Percentiles rank a stretch among this genome's conserved stretches.
Conservation (phyloP, 2,797 vertebrate species). For the Sebastes nivosus region DNA sequence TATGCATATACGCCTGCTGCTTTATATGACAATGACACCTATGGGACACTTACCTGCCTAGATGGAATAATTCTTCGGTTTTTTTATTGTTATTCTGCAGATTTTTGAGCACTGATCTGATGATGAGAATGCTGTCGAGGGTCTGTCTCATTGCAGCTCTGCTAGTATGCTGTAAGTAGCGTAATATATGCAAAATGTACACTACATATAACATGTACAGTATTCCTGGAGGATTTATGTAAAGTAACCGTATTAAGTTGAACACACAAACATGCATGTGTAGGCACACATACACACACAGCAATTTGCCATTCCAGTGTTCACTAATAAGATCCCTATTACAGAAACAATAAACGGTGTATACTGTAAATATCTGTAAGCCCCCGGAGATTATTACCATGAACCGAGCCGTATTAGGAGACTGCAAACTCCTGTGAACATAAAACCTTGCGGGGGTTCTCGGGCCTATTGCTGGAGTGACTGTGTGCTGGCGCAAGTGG, state of each 20-base stretch:
- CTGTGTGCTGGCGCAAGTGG: conserved; percentile 33
- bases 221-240: background rate
- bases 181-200: background rate
- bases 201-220: background rate
- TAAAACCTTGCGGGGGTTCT: conserved; percentile 47
- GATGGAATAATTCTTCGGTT: background rate
- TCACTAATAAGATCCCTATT: conserved; percentile 47
- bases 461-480: conserved; percentile 34
- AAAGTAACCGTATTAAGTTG: background rate
- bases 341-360: conserved; percentile 52
- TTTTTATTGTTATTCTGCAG: conserved; percentile 3
- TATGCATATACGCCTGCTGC: background rate
- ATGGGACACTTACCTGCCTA: background rate
- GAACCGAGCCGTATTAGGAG: conserved; percentile 59
- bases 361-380: conserved; percentile 42
- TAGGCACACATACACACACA: background rate
- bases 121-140: conserved; percentile 35
- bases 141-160: conserved; percentile 29
- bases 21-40: background rate
- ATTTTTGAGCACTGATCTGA: background rate
- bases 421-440: conserved; percentile 60
- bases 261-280: background rate
- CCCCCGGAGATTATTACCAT: conserved; percentile 52
- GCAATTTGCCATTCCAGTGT: conserved; percentile 32
- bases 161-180: conserved; percentile 60